Conservation (phyloP, 2,113 vertebrate species). For the Gopherus flavomarginatus region DNA sequence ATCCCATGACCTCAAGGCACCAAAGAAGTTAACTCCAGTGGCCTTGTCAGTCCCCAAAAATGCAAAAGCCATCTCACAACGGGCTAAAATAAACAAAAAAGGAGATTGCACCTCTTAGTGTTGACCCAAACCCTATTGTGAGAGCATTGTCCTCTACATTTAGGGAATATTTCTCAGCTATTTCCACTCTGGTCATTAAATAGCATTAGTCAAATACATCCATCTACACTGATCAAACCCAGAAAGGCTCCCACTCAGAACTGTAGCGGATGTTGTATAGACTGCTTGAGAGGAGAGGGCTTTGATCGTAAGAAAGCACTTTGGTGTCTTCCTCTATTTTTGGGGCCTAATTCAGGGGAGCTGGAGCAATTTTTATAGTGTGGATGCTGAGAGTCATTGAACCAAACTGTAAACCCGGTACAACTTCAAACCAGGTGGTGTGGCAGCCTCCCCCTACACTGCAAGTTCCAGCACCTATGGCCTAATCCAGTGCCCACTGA, state of each 20-base stretch:
- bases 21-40: background rate
- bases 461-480: no score
- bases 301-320: background rate
- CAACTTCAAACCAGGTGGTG: no score
- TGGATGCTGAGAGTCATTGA: no score
- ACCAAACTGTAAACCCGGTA: no score
- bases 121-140: accelerated
- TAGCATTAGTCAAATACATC: background rate
- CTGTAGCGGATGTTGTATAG: accelerated
- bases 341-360: background rate
- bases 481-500: background rate
- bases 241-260: background rate
- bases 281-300: background rate
- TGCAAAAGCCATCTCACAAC: accelerated
- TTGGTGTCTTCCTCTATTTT: background rate
- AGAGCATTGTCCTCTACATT: accelerated
- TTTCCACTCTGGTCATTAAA: background rate
- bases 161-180: accelerated
- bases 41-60: background rate
- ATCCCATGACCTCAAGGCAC: background rate
- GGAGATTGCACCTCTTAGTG: background rate
- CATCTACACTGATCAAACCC: background rate
- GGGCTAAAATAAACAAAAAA: background rate
- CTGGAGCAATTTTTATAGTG: background rate
- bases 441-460: no score